Evolutionary conservation across 2,888 invertebrate species (phyloP), one percentile per base, ranked within the genome.

Genomic region (Polydesmus complanatus): DNA sequence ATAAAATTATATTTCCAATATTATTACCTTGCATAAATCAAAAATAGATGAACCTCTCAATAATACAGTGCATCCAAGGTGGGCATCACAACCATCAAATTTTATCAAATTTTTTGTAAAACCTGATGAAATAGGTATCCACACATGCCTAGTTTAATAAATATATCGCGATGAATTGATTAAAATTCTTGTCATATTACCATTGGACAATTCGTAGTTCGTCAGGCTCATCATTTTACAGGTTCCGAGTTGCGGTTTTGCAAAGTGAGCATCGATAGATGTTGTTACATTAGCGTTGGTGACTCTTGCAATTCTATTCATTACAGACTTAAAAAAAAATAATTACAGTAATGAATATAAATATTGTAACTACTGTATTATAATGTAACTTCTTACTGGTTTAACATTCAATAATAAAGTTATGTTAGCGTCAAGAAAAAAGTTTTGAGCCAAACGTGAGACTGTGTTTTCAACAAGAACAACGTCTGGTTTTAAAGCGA

Each of bases 401-500:
- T 93, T 88, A 1, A 95, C 90, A 72, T 90, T 89, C 54, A 87
- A 78, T 0, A 93, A 86, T 14, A 97, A 78, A 0, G 93, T 91
- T n/a, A 94, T 85, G 37, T 85, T 85, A 61, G 81, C 79, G 69
- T 81, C 80, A 63, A 88, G 78, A 58, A 97, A 78, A 70, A 88
- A 83, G 69, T 93, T 89, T 75, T 93, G 92, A 14, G 96, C 96
- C 50, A 86, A 78, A 67, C 79, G 70, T 79, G 86, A 68, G 8
- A 92, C 93, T 56, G 86, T 85, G 66, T 91, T 87, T 70, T 92
- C 89, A 0, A 94, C 94, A 48, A 98, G 75, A 27, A 98, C 85
- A 27, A 97, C 81, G 69, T 88, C 83, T 0, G 97, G 94, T 48
- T 84, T 82, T 62, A 93, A 79, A 19, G 87, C 84, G 27, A 83